A percentile compares a stretch with the other conserved stretches of the same genome.
phyloP scores from a whole-genome alignment of 2,113 vertebrate species.

The Caloenas nicobarica region DNA sequence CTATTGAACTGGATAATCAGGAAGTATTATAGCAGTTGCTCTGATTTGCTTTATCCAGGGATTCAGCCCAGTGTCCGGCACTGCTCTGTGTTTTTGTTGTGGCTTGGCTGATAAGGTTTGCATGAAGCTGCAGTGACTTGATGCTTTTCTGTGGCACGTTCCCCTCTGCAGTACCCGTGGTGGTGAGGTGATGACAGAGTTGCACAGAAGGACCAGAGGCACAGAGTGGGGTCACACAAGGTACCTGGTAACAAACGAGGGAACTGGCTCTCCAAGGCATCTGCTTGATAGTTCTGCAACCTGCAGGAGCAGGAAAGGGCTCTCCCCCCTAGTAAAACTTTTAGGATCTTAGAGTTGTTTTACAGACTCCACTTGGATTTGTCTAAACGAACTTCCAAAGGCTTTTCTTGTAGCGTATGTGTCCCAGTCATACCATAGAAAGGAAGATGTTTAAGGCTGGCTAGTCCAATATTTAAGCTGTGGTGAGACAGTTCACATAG shows the following conservation, averaged over 20 bases:
- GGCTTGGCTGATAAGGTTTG: not conserved
- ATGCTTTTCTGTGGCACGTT: accelerated
- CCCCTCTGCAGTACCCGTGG: not conserved
- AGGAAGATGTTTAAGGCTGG: not conserved
- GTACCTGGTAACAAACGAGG: not conserved
- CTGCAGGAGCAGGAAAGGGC: not conserved
- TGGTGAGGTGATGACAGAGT: not conserved
- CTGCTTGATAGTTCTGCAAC: not conserved
- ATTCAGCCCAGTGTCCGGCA: not conserved
- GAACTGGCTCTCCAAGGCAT: not conserved
- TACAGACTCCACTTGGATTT: not conserved
- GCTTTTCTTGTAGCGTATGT: not conserved
- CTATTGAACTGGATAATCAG: not conserved
- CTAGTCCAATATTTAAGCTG: not conserved
- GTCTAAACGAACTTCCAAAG: not conserved
- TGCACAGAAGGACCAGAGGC: not conserved
- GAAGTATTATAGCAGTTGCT: not conserved
- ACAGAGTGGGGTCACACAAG: not conserved
- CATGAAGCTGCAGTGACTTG: not conserved
- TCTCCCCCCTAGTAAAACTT: not conserved
- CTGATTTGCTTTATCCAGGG: not conserved
- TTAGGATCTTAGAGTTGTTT: not conserved
- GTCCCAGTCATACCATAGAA: not conserved
- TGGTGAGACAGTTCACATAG: not conserved
- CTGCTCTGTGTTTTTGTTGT: not conserved